Evolutionary conservation across 2,113 vertebrate genomes (phyloP).

Genomic region (Ailuropoda melanoleuca): DNA sequence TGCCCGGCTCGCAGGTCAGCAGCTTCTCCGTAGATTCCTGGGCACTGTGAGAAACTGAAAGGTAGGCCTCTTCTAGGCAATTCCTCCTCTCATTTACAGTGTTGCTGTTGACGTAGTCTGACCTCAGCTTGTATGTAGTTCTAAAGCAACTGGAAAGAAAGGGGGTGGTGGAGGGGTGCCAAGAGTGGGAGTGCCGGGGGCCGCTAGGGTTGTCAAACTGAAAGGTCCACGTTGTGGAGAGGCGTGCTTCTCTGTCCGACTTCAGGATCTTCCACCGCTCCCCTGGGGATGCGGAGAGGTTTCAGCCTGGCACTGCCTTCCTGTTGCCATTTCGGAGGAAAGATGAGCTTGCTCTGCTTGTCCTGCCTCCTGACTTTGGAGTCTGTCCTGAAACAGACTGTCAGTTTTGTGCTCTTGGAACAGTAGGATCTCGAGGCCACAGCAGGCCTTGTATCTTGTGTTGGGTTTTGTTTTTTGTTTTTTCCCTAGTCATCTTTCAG

Average conservation of each 20-base stretch:
- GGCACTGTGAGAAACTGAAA: background rate
- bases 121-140: background rate
- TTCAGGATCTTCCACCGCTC: background rate
- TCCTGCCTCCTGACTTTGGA: background rate
- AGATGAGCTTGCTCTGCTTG: background rate
- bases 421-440: background rate
- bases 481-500: background rate
- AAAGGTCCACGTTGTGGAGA: background rate
- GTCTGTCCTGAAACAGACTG: background rate
- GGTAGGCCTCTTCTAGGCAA: background rate
- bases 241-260: background rate
- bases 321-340: background rate
- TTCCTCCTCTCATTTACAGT: background rate
- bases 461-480: background rate
- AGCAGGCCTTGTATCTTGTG: background rate
- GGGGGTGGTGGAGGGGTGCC: background rate
- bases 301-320: constrained; percentile 4
- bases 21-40: background rate
- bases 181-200: background rate
- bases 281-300: background rate
- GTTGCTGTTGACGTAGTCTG: background rate
- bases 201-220: background rate
- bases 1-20: accelerated
- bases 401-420: background rate
- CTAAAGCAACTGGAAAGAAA: background rate